A percentile compares a stretch with the other conserved stretches of the same genome.
These are phyloP conservation scores for Trichonephila clavipes DNA, from an alignment of 1,140 invertebrate species.

Conservation along the genomic window DNA sequence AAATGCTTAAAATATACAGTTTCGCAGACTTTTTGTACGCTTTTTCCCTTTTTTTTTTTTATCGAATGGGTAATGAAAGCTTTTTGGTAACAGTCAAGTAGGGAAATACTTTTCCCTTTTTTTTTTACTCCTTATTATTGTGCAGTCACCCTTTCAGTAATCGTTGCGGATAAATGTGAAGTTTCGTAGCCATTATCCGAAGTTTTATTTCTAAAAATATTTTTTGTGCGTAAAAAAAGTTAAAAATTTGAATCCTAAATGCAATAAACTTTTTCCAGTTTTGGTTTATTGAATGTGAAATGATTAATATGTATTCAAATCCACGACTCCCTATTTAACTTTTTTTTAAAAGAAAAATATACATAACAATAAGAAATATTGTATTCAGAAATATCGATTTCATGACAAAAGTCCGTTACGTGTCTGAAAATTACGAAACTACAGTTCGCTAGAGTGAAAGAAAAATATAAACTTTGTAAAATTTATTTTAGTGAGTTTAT, in stretches of 20 bases:
- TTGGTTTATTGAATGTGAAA: too few species aligned
- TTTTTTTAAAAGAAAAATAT: too few species aligned
- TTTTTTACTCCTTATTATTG: background rate
- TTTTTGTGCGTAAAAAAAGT: background rate
- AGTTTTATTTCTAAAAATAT: background rate
- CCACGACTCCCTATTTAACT: too few species aligned
- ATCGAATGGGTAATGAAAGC: background rate
- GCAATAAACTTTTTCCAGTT: background rate
- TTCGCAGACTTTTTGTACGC: background rate
- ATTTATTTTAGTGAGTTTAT: too few species aligned
- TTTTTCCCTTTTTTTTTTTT: constrained; percentile 8
- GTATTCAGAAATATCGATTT: too few species aligned
- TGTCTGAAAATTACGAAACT: too few species aligned
- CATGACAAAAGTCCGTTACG: too few species aligned
- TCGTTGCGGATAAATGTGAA: background rate
- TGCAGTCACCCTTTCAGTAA: background rate
- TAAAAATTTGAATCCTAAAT: background rate
- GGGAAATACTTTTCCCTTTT: background rate
- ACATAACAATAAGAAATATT: too few species aligned
- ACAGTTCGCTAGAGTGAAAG: too few species aligned
- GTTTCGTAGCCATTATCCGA: background rate
- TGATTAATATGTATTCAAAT: too few species aligned
- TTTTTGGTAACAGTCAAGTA: background rate
- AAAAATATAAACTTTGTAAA: too few species aligned
- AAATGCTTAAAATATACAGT: constrained; percentile 44